Base-by-base conservation (phyloP, 1,140 invertebrate genomes). In the Nautilus pompilius region DNA sequence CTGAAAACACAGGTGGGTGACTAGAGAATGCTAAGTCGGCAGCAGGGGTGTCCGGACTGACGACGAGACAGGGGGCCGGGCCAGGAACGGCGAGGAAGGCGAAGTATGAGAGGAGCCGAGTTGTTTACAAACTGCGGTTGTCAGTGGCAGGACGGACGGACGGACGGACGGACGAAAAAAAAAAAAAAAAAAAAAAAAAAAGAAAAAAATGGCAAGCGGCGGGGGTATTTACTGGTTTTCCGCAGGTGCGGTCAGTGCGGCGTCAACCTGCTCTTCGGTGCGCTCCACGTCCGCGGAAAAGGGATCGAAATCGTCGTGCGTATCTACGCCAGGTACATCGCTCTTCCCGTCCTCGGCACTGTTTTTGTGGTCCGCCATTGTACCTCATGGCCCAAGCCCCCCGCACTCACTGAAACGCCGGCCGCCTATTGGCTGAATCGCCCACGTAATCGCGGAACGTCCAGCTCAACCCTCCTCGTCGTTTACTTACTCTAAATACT, bases 251-350 rank as follows among this genome's bases (percentile, higher is more conserved):
- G 60, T 69, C 17, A 69, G 51, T 60, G 64, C 67, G 58, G 58
- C 64, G 33, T 66, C 65, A 20, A 69, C 58, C 45, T 69, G 67
- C 24, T 63, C 62, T 53, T 69, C 67, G 1, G 58, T 63, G 30
- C 58, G 53, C 55, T 69, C 67, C 15, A 69, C 30, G n/a, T 69
- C 67, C 30, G 51, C 56, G 2, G 64, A 66, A 61, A 64, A 36
- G 0, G 67, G 64, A 62, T 69, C 64, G 63, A 69, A 69, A 8
- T 69, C 67, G 26, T 69, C 67, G n/a, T 54, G 60, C 24, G 62
- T 60, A 46, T 68, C 66, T 58, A 59, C 57, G 54, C 30, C 32
- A 48, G 59, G 64, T 51, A 60, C 63, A 54, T 62, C 63, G 33
- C 49, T 24, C 6, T 53, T 53, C 24, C 24, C 26, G 29, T 53